These are phyloP conservation scores for Lamellibrachia luymesi DNA, from an alignment of 1,140 invertebrate genomes.

Conservation along the genomic window DNA sequence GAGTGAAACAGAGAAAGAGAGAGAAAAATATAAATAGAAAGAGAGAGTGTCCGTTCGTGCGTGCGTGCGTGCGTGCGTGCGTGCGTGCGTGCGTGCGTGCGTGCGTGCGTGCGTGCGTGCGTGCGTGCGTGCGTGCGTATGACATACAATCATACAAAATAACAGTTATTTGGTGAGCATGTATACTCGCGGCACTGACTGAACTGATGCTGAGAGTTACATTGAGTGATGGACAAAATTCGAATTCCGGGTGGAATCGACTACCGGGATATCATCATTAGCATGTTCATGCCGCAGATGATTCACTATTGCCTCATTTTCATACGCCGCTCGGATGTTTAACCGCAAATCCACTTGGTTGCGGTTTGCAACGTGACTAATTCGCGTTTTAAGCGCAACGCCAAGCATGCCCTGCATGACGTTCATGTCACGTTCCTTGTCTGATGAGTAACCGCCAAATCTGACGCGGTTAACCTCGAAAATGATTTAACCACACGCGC, in stretches of 20 bases:
- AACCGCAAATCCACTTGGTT: neutral
- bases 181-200: neutral
- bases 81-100: neutral
- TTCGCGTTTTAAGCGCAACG: neutral
- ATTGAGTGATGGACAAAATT: neutral
- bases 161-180: neutral
- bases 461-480: neutral
- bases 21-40: too few relatives aligned
- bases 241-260: neutral
- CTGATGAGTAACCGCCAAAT: neutral
- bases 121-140: too few relatives aligned
- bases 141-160: too few relatives aligned
- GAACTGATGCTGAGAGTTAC: neutral
- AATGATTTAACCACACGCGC: neutral
- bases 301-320: neutral
- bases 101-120: too few relatives aligned
- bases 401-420: neutral
- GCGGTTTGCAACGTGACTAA: neutral
- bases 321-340: too few relatives aligned
- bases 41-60: neutral
- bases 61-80: neutral
- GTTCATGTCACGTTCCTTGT: neutral
- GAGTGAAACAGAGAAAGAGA: too few relatives aligned
- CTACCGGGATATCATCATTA: neutral
- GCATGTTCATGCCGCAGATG: neutral